A percentile compares a stretch with the other conserved stretches of the same genome.
These are phyloP conservation scores for Drosophila azteca DNA, from an alignment of 1,140 invertebrate species.

Conservation along the genomic window DNA sequence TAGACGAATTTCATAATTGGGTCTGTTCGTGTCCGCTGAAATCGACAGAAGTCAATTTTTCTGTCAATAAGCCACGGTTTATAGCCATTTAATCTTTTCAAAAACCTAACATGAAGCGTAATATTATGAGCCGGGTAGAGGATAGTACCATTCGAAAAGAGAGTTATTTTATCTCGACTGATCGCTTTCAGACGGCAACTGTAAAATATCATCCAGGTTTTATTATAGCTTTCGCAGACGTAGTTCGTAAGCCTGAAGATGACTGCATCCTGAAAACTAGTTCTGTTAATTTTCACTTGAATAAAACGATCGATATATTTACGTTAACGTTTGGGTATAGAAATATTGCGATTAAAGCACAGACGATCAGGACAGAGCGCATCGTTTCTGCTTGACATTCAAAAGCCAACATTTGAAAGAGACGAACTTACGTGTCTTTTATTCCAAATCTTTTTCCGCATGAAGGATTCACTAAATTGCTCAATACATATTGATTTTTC, in stretches of 20 bases:
- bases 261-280: slow-evolving; percentile 15
- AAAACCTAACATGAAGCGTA: slow-evolving; percentile 6
- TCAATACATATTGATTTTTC: too few species aligned
- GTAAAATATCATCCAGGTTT: slow-evolving; percentile 17
- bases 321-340: slow-evolving; percentile 2
- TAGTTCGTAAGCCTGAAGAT: slow-evolving; percentile 30
- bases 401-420: too few species aligned
- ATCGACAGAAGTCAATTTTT: slow-evolving; percentile 16
- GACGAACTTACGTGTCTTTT: too few species aligned
- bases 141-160: slow-evolving; percentile 19
- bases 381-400: too few species aligned
- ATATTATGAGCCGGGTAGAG: slow-evolving; percentile 7
- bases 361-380: too few species aligned
- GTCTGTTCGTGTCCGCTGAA: not conserved
- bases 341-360: slow-evolving; percentile 22
- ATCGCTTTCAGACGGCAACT: slow-evolving; percentile 26
- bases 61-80: slow-evolving; percentile 26
- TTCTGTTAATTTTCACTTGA: too few species aligned
- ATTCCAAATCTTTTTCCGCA: too few species aligned
- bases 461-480: too few species aligned
- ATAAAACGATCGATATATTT: not conserved
- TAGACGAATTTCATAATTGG: slow-evolving; percentile 6
- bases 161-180: not conserved
- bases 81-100: slow-evolving; percentile 21
- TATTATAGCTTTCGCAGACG: slow-evolving; percentile 19